Conservation (phyloP, 2,888 invertebrate species). For the Tridacna gigas region DNA sequence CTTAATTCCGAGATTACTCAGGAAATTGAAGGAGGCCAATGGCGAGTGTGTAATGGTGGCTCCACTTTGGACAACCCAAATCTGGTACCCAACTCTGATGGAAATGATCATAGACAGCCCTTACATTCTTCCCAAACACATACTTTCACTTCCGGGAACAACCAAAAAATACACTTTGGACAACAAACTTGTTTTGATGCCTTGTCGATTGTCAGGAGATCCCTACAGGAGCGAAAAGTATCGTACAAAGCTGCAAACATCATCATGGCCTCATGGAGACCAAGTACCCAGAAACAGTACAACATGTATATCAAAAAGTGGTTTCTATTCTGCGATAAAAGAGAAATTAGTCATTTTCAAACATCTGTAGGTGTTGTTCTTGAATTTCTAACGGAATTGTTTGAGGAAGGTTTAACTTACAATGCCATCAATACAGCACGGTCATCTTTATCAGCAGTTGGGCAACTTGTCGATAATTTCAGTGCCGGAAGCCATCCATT, state of each 20-base stretch:
- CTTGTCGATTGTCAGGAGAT: conserved; percentile 36
- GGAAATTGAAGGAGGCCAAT: conserved; percentile 29
- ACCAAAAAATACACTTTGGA: conserved; percentile 25
- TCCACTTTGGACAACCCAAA: conserved; percentile 35
- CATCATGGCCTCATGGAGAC: conserved; percentile 31
- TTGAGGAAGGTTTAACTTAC: conserved; percentile 45
- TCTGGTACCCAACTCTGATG: conserved; percentile 17
- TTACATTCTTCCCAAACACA: conserved; percentile 10
- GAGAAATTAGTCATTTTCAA: background rate
- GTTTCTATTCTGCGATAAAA: conserved; percentile 23
- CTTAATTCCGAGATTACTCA: conserved; percentile 11
- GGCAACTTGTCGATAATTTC: conserved; percentile 30
- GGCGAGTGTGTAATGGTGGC: conserved; percentile 37
- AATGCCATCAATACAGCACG: conserved; percentile 55
- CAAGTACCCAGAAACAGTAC: conserved; percentile 13
- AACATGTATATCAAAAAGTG: conserved; percentile 42
- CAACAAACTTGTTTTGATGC: conserved; percentile 25
- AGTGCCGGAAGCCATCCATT: conserved; percentile 45
- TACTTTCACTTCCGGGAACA: conserved; percentile 22
- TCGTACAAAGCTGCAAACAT: conserved; percentile 15
- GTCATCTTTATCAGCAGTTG: conserved; percentile 46
- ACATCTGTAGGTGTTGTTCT: conserved; percentile 10
- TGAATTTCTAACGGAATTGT: conserved; percentile 29
- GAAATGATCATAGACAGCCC: conserved; percentile 21
- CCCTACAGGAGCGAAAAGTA: no score